Base-by-base conservation (phyloP, 2,797 vertebrate genomes). In the Potorous gilbertii region DNA sequence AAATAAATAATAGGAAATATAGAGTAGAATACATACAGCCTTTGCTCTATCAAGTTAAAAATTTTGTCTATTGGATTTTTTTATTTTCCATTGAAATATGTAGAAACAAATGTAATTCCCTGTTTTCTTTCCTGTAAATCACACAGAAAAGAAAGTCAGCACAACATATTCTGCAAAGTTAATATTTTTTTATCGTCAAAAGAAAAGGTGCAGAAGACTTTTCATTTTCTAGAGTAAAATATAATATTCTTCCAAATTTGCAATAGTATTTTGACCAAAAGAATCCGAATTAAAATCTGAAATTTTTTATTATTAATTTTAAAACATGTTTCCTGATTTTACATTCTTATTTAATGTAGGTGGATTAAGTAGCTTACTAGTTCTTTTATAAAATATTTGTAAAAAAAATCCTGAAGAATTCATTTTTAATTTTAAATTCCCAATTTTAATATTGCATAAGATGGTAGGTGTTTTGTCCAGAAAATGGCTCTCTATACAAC, bases 1-100 rank as follows among this genome's bases (percentile, higher is more conserved):
- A 74, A 1, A 96, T 54, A 95, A 62, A 2, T 0, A 93, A 40
- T 95, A 89, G 62, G 97, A 97, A 91, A 1, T 94, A 40, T 21
- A 74, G 8, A 40, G 5, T 95, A 28, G 11, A 56, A 89, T 54
- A 24, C 55, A 66, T 74, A 81, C 0, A 93, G 4, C 1, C 55
- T 94, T 92, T 90, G 4, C 31, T 13, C 4, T 89, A 91, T 6
- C 46, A 93, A 89, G 95, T 62, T 92, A 5, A 92, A 93, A 74
- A 56, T 18, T 24, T 13, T 57, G 27, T 24, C 40, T 50, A 54
- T 13, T 55, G 54, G 91, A 92, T 0, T 81, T 87, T 87, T 5
- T 24, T 24, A 0, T 91, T 96, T 21, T 56, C 28, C 21, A 89
- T 4, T 54, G 24, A 93, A 34, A 90, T 93, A 56, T 56, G 24